These are phyloP conservation scores for Grantiella picta DNA, from an alignment of 2,113 vertebrate species.

Conservation along the genomic window DNA sequence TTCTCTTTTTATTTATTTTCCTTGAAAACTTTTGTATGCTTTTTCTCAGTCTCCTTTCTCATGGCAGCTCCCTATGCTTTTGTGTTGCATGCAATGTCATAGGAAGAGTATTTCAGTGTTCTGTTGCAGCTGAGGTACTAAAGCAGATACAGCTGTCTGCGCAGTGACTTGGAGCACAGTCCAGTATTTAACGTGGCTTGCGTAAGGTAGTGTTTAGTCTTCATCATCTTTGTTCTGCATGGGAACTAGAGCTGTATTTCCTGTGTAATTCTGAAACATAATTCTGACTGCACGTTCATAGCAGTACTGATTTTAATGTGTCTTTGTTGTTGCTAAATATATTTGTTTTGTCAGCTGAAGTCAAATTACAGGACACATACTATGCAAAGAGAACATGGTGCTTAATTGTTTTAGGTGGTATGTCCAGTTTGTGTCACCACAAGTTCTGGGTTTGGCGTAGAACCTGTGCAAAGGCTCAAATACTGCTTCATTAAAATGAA, in stretches of 20 bases:
- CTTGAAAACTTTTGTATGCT: neutral
- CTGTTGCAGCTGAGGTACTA: neutral
- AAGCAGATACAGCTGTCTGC: neutral
- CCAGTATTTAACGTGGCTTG: neutral
- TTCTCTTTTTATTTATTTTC: neutral
- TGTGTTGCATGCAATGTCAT: neutral
- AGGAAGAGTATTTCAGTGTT: neutral
- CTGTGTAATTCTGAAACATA: neutral
- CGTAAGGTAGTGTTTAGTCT: neutral
- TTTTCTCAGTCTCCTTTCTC: neutral
- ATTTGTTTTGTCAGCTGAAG: neutral
- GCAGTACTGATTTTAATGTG: neutral
- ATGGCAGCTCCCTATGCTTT: neutral
- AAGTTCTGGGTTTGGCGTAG: neutral
- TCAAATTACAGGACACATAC: neutral
- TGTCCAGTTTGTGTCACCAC: neutral
- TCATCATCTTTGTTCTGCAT: neutral
- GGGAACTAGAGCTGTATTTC: neutral
- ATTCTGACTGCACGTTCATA: neutral
- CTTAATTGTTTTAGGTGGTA: neutral
- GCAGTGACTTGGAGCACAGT: neutral
- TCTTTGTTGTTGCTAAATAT: neutral
- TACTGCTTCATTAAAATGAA: neutral
- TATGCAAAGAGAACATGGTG: neutral
- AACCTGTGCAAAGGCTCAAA: neutral